Evolutionary conservation across 2,888 invertebrate genomes (phyloP), one percentile per base, ranked within the genome.

Genomic region (Andricus curvator): DNA sequence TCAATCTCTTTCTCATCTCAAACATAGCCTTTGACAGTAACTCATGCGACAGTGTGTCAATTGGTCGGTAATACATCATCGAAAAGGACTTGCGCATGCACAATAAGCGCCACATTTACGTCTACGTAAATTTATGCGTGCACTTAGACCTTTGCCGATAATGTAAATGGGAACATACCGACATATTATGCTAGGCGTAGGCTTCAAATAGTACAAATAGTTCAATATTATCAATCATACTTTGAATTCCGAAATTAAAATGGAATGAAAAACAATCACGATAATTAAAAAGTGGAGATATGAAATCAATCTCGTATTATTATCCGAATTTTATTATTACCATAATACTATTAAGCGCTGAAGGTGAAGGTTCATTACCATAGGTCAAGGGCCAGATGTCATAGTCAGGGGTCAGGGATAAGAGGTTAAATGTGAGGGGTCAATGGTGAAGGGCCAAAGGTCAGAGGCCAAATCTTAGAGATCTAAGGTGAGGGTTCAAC

Each of bases 81-180:
- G 22, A 22, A 8, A 60, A 60, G 60, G 60, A 60, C 60, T 22
- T 4, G 22, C 37, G 8, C 1, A 8, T 9, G 37, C 37, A 37
- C 37, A 37, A 37, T 37, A 37, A 37, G 8, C 37, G 37, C 37
- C 37, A 37, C 37, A 37, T 37, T 33, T 37, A 37, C 37, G 48
- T 60, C 60, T 60, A 60, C 60, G 60, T 60, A 60, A 85, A 89
- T 86, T 90, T 90, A 89, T 88, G 37, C 1, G 37, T 37, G 37
- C 37, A 37, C 37, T 33, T 33, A 9, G 88, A 89, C 89, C 89
- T 84, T 85, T 83, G 82, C 82, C 86, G 89, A 89, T 89, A 89
- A 89, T 88, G 86, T 84, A 88, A 90, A 89, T 86, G 88, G 84
- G 85, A 85, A 84, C 88, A 85, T 29, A 11, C 74, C 41, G 17